Conservation (phyloP, 2,888 invertebrate species). For the Ditylenchus weischeri region DNA sequence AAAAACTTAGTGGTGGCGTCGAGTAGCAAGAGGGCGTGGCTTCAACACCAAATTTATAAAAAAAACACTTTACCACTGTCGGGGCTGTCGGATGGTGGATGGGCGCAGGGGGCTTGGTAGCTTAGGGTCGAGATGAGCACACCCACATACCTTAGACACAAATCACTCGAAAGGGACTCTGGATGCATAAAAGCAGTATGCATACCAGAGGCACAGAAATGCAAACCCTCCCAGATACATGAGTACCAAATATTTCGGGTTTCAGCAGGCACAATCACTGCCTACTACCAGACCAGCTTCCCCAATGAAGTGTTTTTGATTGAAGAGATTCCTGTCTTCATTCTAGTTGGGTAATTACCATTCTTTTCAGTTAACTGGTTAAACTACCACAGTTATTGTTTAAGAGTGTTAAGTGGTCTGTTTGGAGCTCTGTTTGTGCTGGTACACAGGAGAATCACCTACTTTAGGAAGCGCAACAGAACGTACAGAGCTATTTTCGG, state of each 20-base stretch:
- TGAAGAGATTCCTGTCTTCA: slow-evolving; percentile 87
- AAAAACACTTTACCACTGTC: too few species aligned
- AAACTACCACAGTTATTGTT: slow-evolving; percentile 10
- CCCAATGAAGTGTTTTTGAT: slow-evolving; percentile 84
- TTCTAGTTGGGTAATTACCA: slow-evolving; percentile 74
- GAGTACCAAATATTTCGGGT: neutral
- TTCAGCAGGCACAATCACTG: slow-evolving; percentile 53
- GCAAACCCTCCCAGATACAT: too few species aligned
- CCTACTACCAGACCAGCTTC: slow-evolving; percentile 69
- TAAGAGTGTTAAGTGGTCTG: slow-evolving; percentile 39
- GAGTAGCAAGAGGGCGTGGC: too few species aligned
- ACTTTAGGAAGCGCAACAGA: slow-evolving; percentile 35
- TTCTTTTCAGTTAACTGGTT: slow-evolving; percentile 1
- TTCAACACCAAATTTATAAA: too few species aligned
- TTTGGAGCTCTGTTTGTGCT: slow-evolving; percentile 40
- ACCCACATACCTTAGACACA: too few species aligned
- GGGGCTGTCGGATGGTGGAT: too few species aligned
- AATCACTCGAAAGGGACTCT: too few species aligned
- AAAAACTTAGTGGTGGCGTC: too few species aligned
- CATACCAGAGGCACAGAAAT: too few species aligned
- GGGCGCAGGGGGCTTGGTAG: too few species aligned
- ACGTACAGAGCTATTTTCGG: slow-evolving; percentile 38
- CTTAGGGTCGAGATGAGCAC: too few species aligned
- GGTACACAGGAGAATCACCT: slow-evolving; percentile 37
- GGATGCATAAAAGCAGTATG: too few species aligned